Evolutionary conservation across 2,113 vertebrate genomes (phyloP).

Genomic region (Paradoxurus hermaphroditus): DNA sequence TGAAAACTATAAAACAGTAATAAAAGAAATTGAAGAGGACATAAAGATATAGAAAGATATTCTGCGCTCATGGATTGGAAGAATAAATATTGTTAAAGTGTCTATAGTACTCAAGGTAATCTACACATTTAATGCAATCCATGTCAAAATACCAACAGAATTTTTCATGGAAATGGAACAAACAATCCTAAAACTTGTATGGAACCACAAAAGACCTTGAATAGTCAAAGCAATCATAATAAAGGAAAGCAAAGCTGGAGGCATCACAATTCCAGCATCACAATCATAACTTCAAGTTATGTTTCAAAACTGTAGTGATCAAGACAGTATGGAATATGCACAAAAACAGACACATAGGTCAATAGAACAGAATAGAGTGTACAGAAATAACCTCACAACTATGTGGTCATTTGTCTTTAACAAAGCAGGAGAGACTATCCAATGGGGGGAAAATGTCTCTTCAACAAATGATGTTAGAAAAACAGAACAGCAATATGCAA

Average conservation of each 20-base stretch:
- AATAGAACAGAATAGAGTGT: background rate
- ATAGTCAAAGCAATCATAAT: background rate
- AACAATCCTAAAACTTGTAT: background rate
- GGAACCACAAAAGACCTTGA: background rate
- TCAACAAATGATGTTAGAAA: background rate
- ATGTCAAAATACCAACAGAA: background rate
- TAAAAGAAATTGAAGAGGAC: background rate
- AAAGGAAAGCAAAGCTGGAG: background rate
- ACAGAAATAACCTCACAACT: background rate
- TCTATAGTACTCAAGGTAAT: background rate
- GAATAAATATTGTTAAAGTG: background rate
- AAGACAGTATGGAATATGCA: background rate
- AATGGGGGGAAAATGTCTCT: background rate
- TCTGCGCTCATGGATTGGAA: background rate
- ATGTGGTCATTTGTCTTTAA: background rate
- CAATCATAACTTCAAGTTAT: background rate
- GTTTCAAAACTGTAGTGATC: background rate
- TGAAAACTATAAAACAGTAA: background rate
- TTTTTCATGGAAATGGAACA: background rate
- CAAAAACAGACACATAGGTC: background rate
- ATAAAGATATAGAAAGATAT: background rate
- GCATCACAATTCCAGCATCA: background rate
- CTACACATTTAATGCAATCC: background rate
- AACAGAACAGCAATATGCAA: background rate
- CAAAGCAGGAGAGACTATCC: background rate